Evolutionary conservation across 2,797 vertebrate species (phyloP), one percentile per base, ranked within the genome.

Genomic region (Peromyscus melanophrys): DNA sequence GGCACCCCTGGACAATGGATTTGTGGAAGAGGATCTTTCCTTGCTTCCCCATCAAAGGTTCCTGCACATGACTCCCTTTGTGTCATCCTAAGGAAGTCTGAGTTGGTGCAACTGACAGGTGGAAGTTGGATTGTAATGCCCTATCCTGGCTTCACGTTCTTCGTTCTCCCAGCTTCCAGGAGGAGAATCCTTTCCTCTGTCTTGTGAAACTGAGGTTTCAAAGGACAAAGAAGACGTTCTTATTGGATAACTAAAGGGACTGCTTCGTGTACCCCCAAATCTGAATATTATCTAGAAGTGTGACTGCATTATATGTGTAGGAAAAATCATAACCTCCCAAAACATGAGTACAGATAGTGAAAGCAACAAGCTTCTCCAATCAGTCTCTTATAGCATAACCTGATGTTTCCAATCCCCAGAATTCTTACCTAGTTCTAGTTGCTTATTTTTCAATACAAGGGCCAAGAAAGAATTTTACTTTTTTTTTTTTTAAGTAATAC

Each of bases 191-290:
- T 95, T 75, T 52, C 25, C 23, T 95, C 57, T 43, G 11, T 69
- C 31, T 86, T 81, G 16, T 77, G 78, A 91, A 91, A 63, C 49
- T 88, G 34, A 37, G 16, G 13, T 78, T 85, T 93, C 14, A 82
- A 43, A 92, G 81, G 29, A 77, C 49, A 86, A 89, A 93, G 11
- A 43, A 69, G 85, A 96, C 9, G 87, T 89, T 90, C 27, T 52
- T 67, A 83, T 2, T 52, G 5, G 49, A 65, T 40, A 84, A 57
- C 34, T 75, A 63, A 52, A 67, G 65, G 80, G 46, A 95, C 46
- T 81, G 37, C 40, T 31, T 27, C 0, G 2, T n/a, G 0, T 21
- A 61, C 29, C 57, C 5, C 8, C 23, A 93, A 77, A 40, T 73
- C 46, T 87, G 16, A 67, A 6, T 82, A 67, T 88, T 63, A 29